phyloP scores from a whole-genome alignment of 2,797 vertebrate genomes.

The Pelobates cultripes region DNA sequence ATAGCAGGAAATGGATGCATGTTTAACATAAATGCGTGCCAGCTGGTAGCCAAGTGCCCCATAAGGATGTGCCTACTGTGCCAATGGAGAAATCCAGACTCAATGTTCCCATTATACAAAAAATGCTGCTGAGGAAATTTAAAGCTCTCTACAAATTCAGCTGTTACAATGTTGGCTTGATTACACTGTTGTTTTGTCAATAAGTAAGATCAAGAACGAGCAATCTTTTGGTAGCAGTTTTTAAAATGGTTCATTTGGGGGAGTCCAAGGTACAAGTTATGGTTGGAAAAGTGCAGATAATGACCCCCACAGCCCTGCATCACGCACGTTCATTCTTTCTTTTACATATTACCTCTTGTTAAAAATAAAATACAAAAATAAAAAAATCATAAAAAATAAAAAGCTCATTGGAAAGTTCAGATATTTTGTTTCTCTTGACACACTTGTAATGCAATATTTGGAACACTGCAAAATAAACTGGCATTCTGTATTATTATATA shows the following conservation, averaged over 20 bases:
- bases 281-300: background rate
- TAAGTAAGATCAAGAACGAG: background rate
- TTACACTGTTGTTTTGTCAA: no score
- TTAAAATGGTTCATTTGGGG: background rate
- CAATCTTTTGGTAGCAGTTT: background rate
- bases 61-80: no score
- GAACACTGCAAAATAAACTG: constrained; percentile 22
- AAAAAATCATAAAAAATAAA: no score
- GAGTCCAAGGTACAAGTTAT: background rate
- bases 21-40: no score
- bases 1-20: no score
- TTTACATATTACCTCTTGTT: no score
- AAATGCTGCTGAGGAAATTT: background rate
- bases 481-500: constrained; percentile 33
- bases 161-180: background rate
- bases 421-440: background rate
- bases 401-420: no score
- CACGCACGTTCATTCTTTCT: no score
- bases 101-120: background rate
- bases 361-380: no score
- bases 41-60: background rate
- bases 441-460: constrained; percentile 12
- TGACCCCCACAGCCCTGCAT: no score
- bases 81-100: no score
- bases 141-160: background rate